These are phyloP conservation scores for Brachylomia viminalis DNA, from an alignment of 2,888 invertebrate genomes.

Conservation along the genomic window DNA sequence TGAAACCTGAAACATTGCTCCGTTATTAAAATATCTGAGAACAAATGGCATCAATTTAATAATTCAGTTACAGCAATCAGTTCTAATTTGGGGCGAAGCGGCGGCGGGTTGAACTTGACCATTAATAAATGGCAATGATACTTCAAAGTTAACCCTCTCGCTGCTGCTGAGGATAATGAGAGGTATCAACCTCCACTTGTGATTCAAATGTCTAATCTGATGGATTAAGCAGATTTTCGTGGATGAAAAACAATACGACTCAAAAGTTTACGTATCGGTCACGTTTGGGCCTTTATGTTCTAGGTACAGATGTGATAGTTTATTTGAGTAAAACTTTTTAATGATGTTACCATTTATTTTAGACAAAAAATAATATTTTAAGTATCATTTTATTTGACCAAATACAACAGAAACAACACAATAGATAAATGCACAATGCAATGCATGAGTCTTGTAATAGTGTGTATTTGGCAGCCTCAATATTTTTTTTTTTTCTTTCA, in stretches of 20 bases:
- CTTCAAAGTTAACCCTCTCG: conserved; percentile 89
- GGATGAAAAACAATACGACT: conserved; percentile 48
- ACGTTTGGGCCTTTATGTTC: neutral
- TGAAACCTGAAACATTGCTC: conserved; percentile 56
- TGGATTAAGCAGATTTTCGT: conserved; percentile 53
- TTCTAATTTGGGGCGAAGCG: conserved; percentile 80
- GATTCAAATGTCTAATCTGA: conserved; percentile 63
- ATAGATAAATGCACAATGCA: no score
- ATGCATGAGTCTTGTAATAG: no score
- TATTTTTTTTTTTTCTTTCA: no score
- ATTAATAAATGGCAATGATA: conserved; percentile 90
- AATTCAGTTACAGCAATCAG: conserved; percentile 87
- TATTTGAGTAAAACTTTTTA: conserved; percentile 10
- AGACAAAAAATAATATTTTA: no score
- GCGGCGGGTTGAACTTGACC: conserved; percentile 85
- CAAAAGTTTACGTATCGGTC: conserved; percentile 38
- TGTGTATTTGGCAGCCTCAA: no score
- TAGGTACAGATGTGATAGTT: neutral
- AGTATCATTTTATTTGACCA: no score
- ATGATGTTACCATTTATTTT: neutral
- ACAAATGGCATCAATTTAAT: conserved; percentile 87
- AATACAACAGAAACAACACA: no score
- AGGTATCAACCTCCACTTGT: conserved; percentile 79
- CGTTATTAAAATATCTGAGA: conserved; percentile 70
- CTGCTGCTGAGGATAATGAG: conserved; percentile 78